Evolutionary conservation across 2,888 invertebrate species (phyloP), one percentile per base, ranked within the genome.

Genomic region (Nowickia ferox): DNA sequence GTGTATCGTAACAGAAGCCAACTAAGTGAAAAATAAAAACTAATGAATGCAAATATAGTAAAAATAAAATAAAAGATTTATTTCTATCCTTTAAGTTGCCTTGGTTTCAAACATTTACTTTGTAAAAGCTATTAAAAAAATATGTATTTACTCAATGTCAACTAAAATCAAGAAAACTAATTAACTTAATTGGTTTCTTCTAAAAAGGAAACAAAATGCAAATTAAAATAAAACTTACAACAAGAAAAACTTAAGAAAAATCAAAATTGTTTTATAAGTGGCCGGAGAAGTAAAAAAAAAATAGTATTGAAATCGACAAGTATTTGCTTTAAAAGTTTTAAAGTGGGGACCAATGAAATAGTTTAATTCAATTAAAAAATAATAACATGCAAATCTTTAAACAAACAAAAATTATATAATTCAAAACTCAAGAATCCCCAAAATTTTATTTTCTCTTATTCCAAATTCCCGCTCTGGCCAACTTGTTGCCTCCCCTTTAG

Each of bases 301-400:
- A 80, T 42, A 6, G 40, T 48, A 17, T 38, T 9, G 30, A 2
- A 68, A 22, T n/a, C 22, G n/a, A 19, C 15, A 40, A 17, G 2
- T 1, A n/a, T n/a, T 44, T 17, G 38, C 15, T 51, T 51, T 38
- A 9, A 59, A 61, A 22, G 5, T 53, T 78, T 40, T 10, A 17
- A 40, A 80, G 30, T 17, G 80, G 80, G 80, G 80, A 81, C 80
- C 80, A 81, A 81, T 48, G 15, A 19, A 46, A 68, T 22, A 40
- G 15, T 61, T 38, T 74, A n/a, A 13, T 11, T n/a, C 8, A 48
- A 55, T 30, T 44, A 55, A 55, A n/a, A 59, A 40, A 74, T 38
- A 17, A 13, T 61, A 61, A 48, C n/a, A 42, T 40, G 4, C 42
- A 13, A 61, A n/a, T 17, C 6, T 9, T 22, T 66, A n/a, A 30